Conservation (phyloP, 2,888 invertebrate species). For the Oscheius sp. region DNA sequence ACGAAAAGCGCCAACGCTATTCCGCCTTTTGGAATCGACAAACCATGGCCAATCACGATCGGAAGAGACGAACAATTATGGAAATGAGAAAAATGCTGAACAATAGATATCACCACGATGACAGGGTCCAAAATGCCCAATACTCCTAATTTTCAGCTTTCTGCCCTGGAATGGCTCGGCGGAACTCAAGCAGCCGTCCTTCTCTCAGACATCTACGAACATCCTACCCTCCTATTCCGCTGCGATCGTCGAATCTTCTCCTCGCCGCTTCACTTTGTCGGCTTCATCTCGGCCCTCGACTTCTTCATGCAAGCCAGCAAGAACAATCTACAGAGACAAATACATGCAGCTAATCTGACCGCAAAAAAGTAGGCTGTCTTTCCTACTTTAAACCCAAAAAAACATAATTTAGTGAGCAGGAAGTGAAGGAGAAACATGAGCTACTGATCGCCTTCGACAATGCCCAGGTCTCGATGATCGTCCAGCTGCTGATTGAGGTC, state of each 20-base stretch:
- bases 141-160: slow-evolving; percentile 5
- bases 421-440: no score
- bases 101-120: no score
- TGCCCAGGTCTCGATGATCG: slow-evolving; percentile 42
- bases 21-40: no score
- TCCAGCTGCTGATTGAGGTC: slow-evolving; percentile 53
- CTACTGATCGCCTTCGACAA: slow-evolving; percentile 34
- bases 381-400: no score
- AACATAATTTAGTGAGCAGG: slow-evolving; percentile 35
- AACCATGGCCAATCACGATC: no score
- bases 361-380: slow-evolving; percentile 6
- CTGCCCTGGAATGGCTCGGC: slow-evolving; percentile 20
- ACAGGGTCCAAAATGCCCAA: neutral
- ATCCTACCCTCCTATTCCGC: slow-evolving; percentile 50
- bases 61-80: no score
- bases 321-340: slow-evolving; percentile 37
- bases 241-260: slow-evolving; percentile 47
- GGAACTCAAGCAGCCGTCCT: neutral
- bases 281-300: slow-evolving; percentile 42
- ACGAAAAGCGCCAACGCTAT: no score
- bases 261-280: slow-evolving; percentile 50
- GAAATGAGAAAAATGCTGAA: no score
- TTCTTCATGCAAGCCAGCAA: slow-evolving; percentile 46
- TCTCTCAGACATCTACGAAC: slow-evolving; percentile 43
- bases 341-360: slow-evolving; percentile 31